Base-by-base conservation (phyloP, 2,888 invertebrate species). In the Acanthosepion lycidas region DNA sequence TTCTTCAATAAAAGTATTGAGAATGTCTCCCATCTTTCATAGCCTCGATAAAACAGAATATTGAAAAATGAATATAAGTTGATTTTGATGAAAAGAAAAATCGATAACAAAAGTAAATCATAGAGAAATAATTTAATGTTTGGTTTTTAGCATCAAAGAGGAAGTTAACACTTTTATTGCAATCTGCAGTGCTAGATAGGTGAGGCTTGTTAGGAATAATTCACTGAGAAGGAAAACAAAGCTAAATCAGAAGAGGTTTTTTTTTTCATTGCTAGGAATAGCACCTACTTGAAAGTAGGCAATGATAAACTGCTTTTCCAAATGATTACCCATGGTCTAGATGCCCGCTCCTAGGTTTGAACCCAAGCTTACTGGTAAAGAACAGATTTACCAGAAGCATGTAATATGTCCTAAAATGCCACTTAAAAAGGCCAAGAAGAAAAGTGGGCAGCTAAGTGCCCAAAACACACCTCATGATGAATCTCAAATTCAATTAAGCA, bases 331-430 rank as follows among this genome's bases (percentile, higher is more conserved):
- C 78, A 78, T n/a, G 78, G 78, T 78, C 78, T 78, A 78, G 78
- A 78, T 78, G 78, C 78, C 78, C 78, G n/a, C 78, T 78, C 78
- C 78, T n/a, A 78, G 64, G n/a, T n/a, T 78, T 78, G 78, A 78
- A 78, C 78, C 78, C 78, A 78, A n/a, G 8, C 78, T 78, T 78
- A n/a, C 78, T 78, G 78, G n/a, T 78, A 78, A 78, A 78, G 6
- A 4, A n/a, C n/a, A 78, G 12, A 78, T 78, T n/a, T 78, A 78
- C 78, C 78, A 78, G 78, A 78, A n/a, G 78, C 9, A 15, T n/a
- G n/a, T 78, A n/a, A 78, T 78, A 78, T n/a, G n/a, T 78, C 78
- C 78, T 78, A 78, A 78, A 78, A 78, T 78, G 78, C 78, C 78
- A 78, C 78, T 78, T n/a, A 78, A 78, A 78, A 78, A n/a, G 78